phyloP scores from a whole-genome alignment of 2,113 vertebrate genomes.

The Sylvia atricapilla region DNA sequence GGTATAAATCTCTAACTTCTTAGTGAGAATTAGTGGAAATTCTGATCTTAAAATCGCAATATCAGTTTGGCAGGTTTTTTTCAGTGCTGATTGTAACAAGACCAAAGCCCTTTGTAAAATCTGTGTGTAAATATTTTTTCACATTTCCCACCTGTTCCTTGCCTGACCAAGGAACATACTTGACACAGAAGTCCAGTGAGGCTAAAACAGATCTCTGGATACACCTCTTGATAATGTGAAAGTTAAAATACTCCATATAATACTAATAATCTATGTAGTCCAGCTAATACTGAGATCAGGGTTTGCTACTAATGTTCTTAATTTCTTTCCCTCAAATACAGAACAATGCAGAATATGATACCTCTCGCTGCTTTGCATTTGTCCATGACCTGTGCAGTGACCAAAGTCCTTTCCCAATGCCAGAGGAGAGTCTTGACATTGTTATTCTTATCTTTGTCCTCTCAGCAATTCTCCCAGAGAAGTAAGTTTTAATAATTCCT shows the following conservation, averaged over 20 bases:
- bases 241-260: background rate
- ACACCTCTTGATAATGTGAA: background rate
- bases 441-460: slow-evolving; percentile 96
- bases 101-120: background rate
- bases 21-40: background rate
- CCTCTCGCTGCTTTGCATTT: slow-evolving; percentile 88
- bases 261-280: background rate
- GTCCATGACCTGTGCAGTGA: slow-evolving; percentile 88
- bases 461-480: slow-evolving; percentile 90
- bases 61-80: background rate
- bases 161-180: background rate
- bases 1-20: background rate
- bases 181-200: background rate
- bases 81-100: background rate
- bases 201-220: background rate
- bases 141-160: background rate
- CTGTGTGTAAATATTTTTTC: background rate
- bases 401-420: slow-evolving; percentile 81
- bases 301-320: background rate
- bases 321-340: slow-evolving; percentile 57
- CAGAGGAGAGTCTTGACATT: slow-evolving; percentile 82
- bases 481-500: slow-evolving; percentile 75
- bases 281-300: background rate
- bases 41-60: background rate
- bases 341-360: slow-evolving; percentile 85